A percentile compares a stretch with the other conserved stretches of the same genome.
These are phyloP conservation scores for Toxonevra muliebris DNA, from an alignment of 2,888 invertebrate genomes.

Conservation along the genomic window DNA sequence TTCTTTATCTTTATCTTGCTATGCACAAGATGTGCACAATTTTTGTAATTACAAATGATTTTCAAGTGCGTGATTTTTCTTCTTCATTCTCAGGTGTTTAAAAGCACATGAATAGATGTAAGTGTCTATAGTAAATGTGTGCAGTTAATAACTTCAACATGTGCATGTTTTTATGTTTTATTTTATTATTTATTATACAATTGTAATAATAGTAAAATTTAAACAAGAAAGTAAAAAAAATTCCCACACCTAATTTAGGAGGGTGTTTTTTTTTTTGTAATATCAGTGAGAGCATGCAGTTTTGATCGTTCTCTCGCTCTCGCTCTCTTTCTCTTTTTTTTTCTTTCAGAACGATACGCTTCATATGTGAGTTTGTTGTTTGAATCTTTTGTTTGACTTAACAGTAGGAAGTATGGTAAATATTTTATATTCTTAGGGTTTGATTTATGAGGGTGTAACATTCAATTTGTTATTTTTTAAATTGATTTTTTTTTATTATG, in stretches of 20 bases:
- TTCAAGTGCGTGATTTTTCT: constrained; percentile 27
- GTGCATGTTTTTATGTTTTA: constrained; percentile 2
- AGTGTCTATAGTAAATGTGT: background rate
- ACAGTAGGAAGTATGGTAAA: too few relatives aligned
- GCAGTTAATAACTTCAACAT: background rate
- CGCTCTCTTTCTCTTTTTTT: background rate
- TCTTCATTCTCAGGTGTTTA: background rate
- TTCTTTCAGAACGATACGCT: background rate
- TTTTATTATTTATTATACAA: constrained; percentile 11
- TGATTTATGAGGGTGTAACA: background rate
- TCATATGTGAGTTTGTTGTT: constrained; percentile 26
- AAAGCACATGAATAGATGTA: too few relatives aligned
- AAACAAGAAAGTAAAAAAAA: background rate
- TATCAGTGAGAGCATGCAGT: background rate
- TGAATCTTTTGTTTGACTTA: constrained; percentile 37
- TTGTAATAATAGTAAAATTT: background rate
- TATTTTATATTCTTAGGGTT: background rate
- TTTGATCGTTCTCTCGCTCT: too few relatives aligned
- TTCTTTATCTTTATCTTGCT: background rate
- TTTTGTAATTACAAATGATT: background rate
- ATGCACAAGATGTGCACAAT: constrained; percentile 14
- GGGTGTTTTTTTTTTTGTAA: background rate
- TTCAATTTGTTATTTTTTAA: background rate
- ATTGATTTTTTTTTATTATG: too few relatives aligned
- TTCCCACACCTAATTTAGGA: constrained; percentile 1